A percentile compares a stretch with the other conserved stretches of the same genome.
Evolutionary conservation across 1,140 invertebrate genomes (phyloP).

Genomic region (Trachymyrmex septentrionalis): DNA sequence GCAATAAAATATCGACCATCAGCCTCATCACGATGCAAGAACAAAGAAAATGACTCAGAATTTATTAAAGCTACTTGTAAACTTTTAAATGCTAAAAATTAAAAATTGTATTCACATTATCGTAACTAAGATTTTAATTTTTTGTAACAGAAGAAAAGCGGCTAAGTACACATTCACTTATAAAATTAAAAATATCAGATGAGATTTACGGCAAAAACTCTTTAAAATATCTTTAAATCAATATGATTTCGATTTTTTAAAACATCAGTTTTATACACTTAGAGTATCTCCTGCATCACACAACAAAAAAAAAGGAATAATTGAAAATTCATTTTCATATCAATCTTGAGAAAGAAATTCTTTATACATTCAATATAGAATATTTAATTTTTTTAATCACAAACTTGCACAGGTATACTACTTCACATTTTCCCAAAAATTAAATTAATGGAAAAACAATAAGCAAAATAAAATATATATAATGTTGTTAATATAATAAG

Average conservation of each 20-base stretch:
- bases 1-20: conserved; percentile 28
- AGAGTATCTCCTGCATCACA: too few species aligned
- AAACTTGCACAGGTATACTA: too few species aligned
- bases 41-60: neutral
- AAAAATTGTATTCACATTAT: neutral
- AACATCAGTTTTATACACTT: neutral
- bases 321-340: too few species aligned
- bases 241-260: neutral
- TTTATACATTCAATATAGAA: too few species aligned
- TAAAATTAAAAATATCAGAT: neutral
- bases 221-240: neutral
- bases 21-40: neutral
- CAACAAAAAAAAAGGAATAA: too few species aligned
- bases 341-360: too few species aligned
- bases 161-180: neutral
- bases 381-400: too few species aligned
- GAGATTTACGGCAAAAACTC: neutral
- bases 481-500: too few species aligned
- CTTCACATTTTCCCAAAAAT: too few species aligned
- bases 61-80: neutral
- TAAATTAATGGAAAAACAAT: too few species aligned
- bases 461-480: too few species aligned
- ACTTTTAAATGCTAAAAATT: neutral
- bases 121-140: neutral
- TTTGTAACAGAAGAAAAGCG: neutral